Percentiles rank a stretch among this genome's conserved stretches.
Evolutionary conservation across 2,797 vertebrate species (phyloP).

Genomic region (Sylvilagus floridanus): DNA sequence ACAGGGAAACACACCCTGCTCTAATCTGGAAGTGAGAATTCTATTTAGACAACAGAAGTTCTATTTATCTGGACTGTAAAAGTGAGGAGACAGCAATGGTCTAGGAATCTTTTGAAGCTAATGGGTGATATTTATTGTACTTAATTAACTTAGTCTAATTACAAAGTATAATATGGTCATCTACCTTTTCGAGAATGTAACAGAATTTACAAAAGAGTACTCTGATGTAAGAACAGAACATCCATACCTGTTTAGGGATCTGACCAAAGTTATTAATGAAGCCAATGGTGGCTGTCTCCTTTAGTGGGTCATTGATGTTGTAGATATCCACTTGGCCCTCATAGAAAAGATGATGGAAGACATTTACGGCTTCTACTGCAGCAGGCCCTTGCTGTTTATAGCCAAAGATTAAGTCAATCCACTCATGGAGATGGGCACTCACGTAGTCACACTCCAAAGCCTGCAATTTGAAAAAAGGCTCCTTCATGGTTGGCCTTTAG

Average conservation of each 20-base stretch:
- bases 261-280: constrained; percentile 99
- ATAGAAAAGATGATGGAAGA: constrained; percentile 99
- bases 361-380: constrained; percentile 97
- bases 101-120: neutral
- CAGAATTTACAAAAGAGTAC: neutral
- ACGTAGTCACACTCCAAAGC: constrained; percentile 99
- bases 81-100: neutral
- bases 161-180: neutral
- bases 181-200: neutral
- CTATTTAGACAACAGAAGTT: neutral
- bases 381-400: constrained; percentile 99
- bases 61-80: neutral
- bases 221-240: accelerated
- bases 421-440: constrained; percentile 97
- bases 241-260: constrained; percentile 97
- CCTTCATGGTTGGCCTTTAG: neutral
- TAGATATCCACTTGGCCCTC: constrained; percentile 99
- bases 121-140: neutral
- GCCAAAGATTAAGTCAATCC: constrained; percentile 99
- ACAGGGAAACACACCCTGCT: neutral
- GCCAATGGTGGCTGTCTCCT: constrained; percentile 98
- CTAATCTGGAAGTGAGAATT: neutral
- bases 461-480: constrained; percentile 86
- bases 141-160: neutral
- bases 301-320: constrained; percentile 99